Base-by-base conservation (phyloP, 2,888 invertebrate genomes). In the Sphaerophoria taeniata region DNA sequence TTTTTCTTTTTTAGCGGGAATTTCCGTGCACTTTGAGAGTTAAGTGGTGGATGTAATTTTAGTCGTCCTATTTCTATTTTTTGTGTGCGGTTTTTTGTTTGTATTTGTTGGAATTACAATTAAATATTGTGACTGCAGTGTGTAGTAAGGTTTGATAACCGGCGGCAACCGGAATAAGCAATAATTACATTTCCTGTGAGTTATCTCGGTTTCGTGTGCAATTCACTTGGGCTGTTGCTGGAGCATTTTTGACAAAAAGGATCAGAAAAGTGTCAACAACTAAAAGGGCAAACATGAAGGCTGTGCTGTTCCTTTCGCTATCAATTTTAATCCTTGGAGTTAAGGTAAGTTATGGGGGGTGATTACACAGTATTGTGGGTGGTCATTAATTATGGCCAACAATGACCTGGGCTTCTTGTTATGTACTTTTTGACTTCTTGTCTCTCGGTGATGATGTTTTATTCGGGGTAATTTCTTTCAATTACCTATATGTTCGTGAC, bases 291-390 rank as follows among this genome's bases (percentile, higher is more conserved):
- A 83, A 43, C 88, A 91, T 91, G 91, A 92, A 91, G 89, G 90
- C 91, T 63, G 90, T 89, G 56, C 88, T 90, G 39, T 90, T 91
- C 83, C 87, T 92, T 80, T 91, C 90, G 65, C 87, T 92, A 87
- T 90, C 91, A 74, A 89, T 91, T 88, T 89, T 92, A 88, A 89
- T 90, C 78, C 88, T 92, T 60, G 89, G 91, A 72, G 91, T 90
- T 69, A 90, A 91, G 92, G 91, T 91, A 87, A 90, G 90, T 90
- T 75, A 82, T 86, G 14, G 36, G 51, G 47, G 31, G 71, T 71
- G 65, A 83, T 83, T 71, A 58, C 31, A 24, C 34, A 36, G 53
- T 56, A 43, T 75, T 12, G 56, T 47, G 45, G 70, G 24, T 74
- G 61, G 67, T 63, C 56, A 72, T 80, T 61, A 61, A 56, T 24